phyloP scores from a whole-genome alignment of 2,113 vertebrate genomes.

The Spizaetus ornatus region DNA sequence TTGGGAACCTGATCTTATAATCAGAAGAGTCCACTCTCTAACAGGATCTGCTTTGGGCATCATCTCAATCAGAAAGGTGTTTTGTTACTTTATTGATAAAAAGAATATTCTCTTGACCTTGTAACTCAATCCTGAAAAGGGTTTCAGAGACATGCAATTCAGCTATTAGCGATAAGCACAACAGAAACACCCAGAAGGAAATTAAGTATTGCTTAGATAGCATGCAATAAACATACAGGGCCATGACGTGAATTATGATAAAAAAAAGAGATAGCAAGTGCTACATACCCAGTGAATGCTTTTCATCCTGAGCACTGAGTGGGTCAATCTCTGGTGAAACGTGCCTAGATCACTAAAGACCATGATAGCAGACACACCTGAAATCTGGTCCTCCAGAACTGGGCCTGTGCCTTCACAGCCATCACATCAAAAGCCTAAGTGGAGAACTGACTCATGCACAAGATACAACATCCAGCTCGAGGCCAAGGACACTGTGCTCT shows the following conservation, averaged over 20 bases:
- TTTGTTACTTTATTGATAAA: neutral
- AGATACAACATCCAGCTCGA: neutral
- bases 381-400: neutral
- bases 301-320: neutral
- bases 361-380: neutral
- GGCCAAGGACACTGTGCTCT: neutral
- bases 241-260: rapidly evolving
- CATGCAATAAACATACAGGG: neutral
- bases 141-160: neutral
- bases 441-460: neutral
- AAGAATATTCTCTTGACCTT: neutral
- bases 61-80: neutral
- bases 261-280: neutral
- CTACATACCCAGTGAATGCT: neutral
- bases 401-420: neutral
- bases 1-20: neutral
- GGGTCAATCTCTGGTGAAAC: neutral
- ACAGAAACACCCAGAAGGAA: neutral
- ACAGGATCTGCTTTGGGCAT: neutral
- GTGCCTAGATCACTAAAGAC: neutral
- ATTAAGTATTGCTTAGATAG: neutral
- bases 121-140: neutral
- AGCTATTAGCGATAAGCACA: neutral
- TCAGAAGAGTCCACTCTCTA: neutral
- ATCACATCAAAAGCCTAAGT: neutral